A percentile compares a stretch with the other conserved stretches of the same genome.
These are phyloP conservation scores for Palythoa caribaeorum DNA, from an alignment of 92 coral and sea anemone species.

Conservation along the genomic window DNA sequence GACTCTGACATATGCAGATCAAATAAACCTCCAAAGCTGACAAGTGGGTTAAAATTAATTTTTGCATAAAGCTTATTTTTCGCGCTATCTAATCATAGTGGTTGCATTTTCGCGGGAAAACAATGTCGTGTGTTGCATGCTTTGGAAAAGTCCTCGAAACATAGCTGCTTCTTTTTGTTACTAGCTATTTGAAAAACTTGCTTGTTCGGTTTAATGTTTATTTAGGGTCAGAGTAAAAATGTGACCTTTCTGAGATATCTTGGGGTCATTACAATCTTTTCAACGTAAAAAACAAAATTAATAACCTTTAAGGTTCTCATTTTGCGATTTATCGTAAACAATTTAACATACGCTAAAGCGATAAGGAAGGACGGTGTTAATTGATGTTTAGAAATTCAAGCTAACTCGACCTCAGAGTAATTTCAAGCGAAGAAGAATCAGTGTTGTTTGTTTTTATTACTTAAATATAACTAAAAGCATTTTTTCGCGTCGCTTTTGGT, in stretches of 20 bases:
- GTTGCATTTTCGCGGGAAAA: neutral
- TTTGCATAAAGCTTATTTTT: neutral
- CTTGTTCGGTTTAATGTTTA: neutral
- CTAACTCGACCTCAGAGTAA: neutral
- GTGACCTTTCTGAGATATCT: constrained; percentile 26
- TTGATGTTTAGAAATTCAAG: constrained; percentile 4
- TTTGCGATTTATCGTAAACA: neutral
- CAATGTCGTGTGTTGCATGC: neutral
- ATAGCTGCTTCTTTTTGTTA: neutral
- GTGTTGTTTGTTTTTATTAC: neutral
- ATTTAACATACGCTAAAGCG: constrained; percentile 7
- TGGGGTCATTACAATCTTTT: constrained; percentile 19
- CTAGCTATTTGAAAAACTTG: neutral
- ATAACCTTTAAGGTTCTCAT: constrained; percentile 11
- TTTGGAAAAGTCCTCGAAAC: neutral
- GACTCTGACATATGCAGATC: constrained; percentile 27
- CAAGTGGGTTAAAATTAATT: constrained; percentile 17
- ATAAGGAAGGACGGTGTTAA: neutral
- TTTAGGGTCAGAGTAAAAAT: neutral
- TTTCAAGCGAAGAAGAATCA: neutral
- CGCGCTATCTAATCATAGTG: neutral
- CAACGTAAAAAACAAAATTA: constrained; percentile 3
- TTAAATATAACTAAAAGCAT: neutral
- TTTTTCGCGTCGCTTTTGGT: neutral
- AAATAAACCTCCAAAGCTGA: neutral